Base-by-base conservation (phyloP, 2,888 invertebrate species). In the Augochlorella aurata region DNA sequence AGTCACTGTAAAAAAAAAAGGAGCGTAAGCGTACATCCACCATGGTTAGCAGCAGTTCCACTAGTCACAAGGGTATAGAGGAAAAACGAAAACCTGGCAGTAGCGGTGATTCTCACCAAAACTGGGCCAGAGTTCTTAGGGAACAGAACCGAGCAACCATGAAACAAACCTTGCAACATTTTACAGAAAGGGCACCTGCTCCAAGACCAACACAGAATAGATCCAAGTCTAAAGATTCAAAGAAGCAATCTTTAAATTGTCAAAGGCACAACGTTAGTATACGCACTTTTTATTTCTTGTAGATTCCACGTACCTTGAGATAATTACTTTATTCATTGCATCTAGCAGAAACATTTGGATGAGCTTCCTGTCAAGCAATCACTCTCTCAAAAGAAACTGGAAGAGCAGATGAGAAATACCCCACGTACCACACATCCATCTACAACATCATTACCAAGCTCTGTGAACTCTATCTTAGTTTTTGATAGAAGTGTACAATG, bases 401-500 rank as follows among this genome's bases (percentile, higher is more conserved):
- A 70, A 21, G 88, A 88, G 16, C 80, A 82, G 47, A 24, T 54
- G 0, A 89, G 85, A 81, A 61, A 69, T 7, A 71, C 74, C 44
- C 77, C 85, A 0, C 83, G 77, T 54, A 83, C 85, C 4, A 65
- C 73, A 2, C 80, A 87, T 79, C 87, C 90, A 12, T 89, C 90
- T 0, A 75, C 79, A 0, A 87, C 85, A 7, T 89, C 90, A 9
- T 72, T 88, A 45, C 81, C 84, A 47, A 89, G 85, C 58, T 86
- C 82, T 44, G 67, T 85, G 49, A 86, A 90, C 14, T 87, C 90
- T 38, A 74, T 90, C n/a, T 71, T 87, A 18, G 91, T 92, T 7
- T 61, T 74, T 9, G 92, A 92, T 50, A 86, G 79, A 82, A 88
- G 79, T 16, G 84, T 89, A 3, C 92, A 92, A 80, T 89, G 87